Evolutionary conservation across 2,888 invertebrate genomes (phyloP).

Genomic region (Escarpia spicata): DNA sequence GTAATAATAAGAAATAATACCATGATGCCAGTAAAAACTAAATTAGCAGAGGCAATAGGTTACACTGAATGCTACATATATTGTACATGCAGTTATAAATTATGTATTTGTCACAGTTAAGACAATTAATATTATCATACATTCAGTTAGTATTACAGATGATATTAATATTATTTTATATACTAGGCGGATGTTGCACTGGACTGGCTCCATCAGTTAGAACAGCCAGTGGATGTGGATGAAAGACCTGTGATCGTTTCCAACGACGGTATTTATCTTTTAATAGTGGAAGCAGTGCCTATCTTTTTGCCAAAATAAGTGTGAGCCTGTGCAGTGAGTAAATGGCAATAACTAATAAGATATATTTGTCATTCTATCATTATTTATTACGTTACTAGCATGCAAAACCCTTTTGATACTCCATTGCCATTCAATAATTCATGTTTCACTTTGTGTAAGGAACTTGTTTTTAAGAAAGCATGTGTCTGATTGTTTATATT

Average conservation of each 20-base stretch:
- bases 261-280: not conserved
- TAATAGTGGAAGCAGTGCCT: not conserved
- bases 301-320: not conserved
- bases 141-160: slow-evolving; percentile 20
- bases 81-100: not conserved
- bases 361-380: no score
- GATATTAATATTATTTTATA: not conserved
- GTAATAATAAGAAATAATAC: not conserved
- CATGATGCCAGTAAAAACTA: not conserved
- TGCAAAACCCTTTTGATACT: no score
- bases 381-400: no score
- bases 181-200: slow-evolving; percentile 14
- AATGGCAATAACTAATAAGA: no score
- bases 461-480: no score
- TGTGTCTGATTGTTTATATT: not conserved
- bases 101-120: not conserved
- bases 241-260: not conserved
- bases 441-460: no score
- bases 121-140: not conserved
- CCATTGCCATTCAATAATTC: no score
- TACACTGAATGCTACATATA: not conserved
- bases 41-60: not conserved
- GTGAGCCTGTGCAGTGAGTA: no score
- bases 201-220: slow-evolving; percentile 20
- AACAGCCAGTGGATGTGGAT: not conserved